Conservation (phyloP, 2,113 vertebrate species). For the Alethe castanea region DNA sequence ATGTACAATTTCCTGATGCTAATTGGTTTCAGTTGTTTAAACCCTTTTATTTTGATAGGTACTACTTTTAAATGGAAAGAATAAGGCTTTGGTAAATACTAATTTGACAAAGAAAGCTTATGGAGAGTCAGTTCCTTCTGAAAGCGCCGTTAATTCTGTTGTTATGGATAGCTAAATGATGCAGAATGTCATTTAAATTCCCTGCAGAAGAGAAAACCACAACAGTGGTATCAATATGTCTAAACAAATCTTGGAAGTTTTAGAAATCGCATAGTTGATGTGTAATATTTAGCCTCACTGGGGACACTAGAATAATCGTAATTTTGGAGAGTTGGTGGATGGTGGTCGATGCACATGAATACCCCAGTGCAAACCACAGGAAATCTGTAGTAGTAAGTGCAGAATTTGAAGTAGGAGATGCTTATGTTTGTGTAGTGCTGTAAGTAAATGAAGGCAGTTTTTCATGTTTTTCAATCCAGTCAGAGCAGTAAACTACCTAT, state of each 20-base stretch:
- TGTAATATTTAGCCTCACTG: neutral
- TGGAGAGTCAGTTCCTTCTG: neutral
- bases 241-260: neutral
- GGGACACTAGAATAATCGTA: neutral
- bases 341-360: neutral
- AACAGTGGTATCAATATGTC: neutral
- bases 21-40: constrained; percentile 13
- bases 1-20: neutral
- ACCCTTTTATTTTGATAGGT: neutral
- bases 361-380: neutral
- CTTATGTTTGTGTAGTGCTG: neutral
- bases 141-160: neutral
- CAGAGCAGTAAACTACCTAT: neutral
- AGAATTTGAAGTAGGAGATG: neutral
- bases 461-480: neutral
- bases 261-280: neutral
- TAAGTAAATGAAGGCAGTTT: neutral
- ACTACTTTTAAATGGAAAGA: neutral
- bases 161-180: neutral
- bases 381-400: neutral
- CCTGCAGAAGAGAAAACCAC: neutral
- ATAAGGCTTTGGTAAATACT: neutral
- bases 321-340: neutral
- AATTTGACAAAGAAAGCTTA: neutral
- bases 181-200: neutral